Evolutionary conservation across 2,113 vertebrate species (phyloP), one percentile per base, ranked within the genome.

Genomic region (Thermophis baileyi): DNA sequence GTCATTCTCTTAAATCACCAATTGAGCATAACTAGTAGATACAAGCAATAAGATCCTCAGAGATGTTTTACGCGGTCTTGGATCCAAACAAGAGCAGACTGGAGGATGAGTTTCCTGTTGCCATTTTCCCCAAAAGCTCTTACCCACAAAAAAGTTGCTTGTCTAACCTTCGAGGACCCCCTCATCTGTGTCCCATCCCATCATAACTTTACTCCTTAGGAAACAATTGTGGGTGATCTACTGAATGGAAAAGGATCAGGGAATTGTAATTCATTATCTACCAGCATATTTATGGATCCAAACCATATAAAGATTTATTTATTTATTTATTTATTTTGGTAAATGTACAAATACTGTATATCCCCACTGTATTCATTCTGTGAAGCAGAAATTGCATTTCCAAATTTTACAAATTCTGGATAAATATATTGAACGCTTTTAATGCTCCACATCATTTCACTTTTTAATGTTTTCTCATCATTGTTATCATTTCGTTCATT

Each of bases 401-500:
- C 87, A 88, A 35, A 53, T 81, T 49, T 92, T 18, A 0, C 93
- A 92, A 93, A 95, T 60, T 94, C 88, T 89, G 93, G 91, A 89
- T 95, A 74, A 89, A n/a, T 1, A n/a, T 1, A 0, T 94, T 94
- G 89, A 94, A 95, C 14, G 94, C 81, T 88, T 24, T 7, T 91
- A 95, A 95, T 60, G 69, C 46, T 90, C 92, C 85, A 95, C 96
- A 95, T 86, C 94, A 88, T 85, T 96, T 95, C 95, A 93, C 95
- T 94, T 96, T 95, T 92, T 53, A 22, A 30, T 30, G 49, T 53
- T 53, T 40, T 81, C 35, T 81, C 35, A 90, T 95, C 95, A 92
- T 95, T 96, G 96, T 95, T 95, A 90, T 96, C 94, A 95, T 93
- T 95, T 93, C 93, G 63, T 94, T 94, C 93, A 95, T 96, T 95